These are phyloP conservation scores for Cladopsammia gracilis DNA, from an alignment of 64 coral and sea anemone genomes.

Conservation along the genomic window DNA sequence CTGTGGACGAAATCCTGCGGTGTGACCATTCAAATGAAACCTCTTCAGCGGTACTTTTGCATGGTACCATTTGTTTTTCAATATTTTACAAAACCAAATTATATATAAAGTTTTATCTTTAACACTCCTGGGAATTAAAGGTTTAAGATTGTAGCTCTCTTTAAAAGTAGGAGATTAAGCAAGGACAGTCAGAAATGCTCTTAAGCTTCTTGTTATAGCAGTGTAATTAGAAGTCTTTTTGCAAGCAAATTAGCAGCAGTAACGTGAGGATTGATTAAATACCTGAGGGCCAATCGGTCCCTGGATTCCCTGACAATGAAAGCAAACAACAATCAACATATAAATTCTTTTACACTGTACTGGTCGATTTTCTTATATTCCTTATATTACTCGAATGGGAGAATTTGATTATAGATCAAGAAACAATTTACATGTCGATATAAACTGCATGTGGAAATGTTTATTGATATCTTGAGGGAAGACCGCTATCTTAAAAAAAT, in stretches of 20 bases:
- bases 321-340: background rate
- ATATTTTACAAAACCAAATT: too few species aligned
- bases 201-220: background rate
- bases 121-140: too few species aligned
- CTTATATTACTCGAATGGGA: too few species aligned
- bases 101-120: too few species aligned
- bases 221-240: background rate
- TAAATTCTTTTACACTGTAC: background rate
- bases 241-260: background rate
- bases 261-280: background rate
- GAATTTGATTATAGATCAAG: background rate
- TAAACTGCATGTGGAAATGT: too few species aligned
- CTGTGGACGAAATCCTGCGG: too few species aligned
- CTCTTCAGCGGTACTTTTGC: too few species aligned
- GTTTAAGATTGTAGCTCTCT: background rate
- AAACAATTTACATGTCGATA: background rate
- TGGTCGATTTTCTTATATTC: too few species aligned
- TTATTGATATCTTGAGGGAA: too few species aligned
- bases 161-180: background rate
- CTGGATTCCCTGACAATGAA: constrained; percentile 49
- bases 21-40: too few species aligned
- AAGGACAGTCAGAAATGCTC: background rate
- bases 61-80: too few species aligned
- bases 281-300: constrained; percentile 78
- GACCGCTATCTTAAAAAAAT: too few species aligned